phyloP scores from a whole-genome alignment of 2,797 vertebrate genomes.

The Rhinoraja longicauda region DNA sequence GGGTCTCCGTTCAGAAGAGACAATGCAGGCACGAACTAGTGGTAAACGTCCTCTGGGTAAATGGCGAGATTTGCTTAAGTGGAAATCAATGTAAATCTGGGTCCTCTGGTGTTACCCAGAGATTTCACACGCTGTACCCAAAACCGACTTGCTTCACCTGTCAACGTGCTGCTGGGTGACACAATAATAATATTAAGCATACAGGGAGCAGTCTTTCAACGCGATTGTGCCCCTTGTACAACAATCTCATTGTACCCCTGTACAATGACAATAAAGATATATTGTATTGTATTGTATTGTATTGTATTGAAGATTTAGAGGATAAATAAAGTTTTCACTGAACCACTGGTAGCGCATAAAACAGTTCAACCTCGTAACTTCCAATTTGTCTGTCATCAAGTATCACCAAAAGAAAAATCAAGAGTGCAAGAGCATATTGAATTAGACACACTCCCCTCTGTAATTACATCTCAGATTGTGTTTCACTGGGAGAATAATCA shows the following conservation, averaged over 20 bases:
- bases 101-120: background rate
- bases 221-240: no score
- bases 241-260: no score
- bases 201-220: background rate
- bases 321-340: background rate
- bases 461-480: background rate
- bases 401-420: background rate
- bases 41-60: background rate
- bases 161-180: background rate
- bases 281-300: no score
- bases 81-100: background rate
- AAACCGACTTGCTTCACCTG: background rate
- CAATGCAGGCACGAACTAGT: background rate
- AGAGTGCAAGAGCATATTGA: background rate
- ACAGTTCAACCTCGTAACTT: background rate
- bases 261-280: no score
- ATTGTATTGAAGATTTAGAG: background rate
- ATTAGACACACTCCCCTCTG: background rate
- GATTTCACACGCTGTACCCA: background rate
- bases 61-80: background rate
- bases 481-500: background rate
- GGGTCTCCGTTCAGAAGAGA: no score
- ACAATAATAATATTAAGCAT: background rate
- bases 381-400: background rate
- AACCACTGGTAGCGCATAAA: background rate